Evolutionary conservation across 2,888 invertebrate species (phyloP), one percentile per base, ranked within the genome.

Genomic region (Scrobipalpa atriplicella): DNA sequence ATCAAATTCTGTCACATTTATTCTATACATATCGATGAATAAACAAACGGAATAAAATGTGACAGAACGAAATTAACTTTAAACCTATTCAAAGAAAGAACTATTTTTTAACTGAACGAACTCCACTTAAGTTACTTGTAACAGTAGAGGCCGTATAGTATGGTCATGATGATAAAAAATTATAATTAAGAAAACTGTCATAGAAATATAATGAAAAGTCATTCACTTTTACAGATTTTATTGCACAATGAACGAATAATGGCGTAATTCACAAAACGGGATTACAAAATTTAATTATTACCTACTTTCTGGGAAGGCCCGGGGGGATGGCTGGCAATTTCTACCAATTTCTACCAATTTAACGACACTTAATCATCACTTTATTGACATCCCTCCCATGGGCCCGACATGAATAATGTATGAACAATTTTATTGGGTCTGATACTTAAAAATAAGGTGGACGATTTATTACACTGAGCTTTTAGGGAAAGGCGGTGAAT

Each of bases 221-320:
- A 56, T 56, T 54, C 3, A 13, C 38, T 38, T 38, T 36, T 36
- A 58, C 58, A 56, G 38, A 58, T 36, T 58, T 58, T 38, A n/a
- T 7, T 21, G n/a, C 6, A 36, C 7, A 58, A 13, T 1, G 8
- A 58, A 8, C 58, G 38, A 58, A 62, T 62, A 62, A 62, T 47
- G 36, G 18, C 47, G 63, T 29, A 76, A 75, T 77, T 74, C 76
- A 71, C 70, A 69, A 65, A 75, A 76, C 70, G 68, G 72, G 68
- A 73, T 47, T 66, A 65, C 70, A 70, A 29, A 64, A 69, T 78
- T 79, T 78, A 75, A 78, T 78, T 78, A 78, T 78, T 78, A 74
- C 73, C 63, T 61, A 70, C 66, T 72, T 66, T 66, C 67, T 66
- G 65, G 66, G 68, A 60, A 61, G 62, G 29, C 67, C 67, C 63